These are phyloP conservation scores for Nephrotoma appendiculata DNA, from an alignment of 2,888 invertebrate species.

Conservation along the genomic window DNA sequence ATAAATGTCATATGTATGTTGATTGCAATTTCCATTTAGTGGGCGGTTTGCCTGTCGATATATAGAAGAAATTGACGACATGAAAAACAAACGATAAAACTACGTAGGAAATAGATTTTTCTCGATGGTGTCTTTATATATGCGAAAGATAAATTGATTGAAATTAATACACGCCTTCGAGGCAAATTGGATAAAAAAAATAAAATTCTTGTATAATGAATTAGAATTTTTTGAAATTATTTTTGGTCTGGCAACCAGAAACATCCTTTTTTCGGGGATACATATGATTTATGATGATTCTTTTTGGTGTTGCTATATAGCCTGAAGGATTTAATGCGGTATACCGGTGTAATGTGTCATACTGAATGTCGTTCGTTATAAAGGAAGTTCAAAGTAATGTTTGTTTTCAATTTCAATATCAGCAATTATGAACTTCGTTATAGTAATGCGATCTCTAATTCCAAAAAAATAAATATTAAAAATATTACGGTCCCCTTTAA, in stretches of 20 bases:
- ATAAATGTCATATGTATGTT: background rate
- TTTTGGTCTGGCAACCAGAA: background rate
- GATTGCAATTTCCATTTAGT: background rate
- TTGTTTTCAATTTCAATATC: no score
- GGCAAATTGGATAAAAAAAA: background rate
- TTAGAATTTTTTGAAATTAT: background rate
- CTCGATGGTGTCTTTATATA: background rate
- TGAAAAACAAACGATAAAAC: background rate
- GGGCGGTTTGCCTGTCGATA: background rate
- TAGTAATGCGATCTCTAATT: no score
- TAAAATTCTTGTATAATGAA: background rate
- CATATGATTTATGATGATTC: background rate
- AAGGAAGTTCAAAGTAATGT: no score
- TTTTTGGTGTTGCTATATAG: background rate
- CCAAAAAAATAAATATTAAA: no score
- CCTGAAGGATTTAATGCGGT: background rate
- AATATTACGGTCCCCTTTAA: no score
- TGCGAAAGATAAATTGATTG: background rate
- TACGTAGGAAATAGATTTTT: background rate
- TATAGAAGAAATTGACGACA: background rate
- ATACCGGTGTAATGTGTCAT: background rate
- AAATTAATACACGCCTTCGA: background rate
- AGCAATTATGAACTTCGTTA: no score
- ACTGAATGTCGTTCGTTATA: no score
- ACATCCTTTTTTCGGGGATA: background rate